Evolutionary conservation across 2,888 invertebrate genomes (phyloP).

Genomic region (Lepidocyrtinus sp.): DNA sequence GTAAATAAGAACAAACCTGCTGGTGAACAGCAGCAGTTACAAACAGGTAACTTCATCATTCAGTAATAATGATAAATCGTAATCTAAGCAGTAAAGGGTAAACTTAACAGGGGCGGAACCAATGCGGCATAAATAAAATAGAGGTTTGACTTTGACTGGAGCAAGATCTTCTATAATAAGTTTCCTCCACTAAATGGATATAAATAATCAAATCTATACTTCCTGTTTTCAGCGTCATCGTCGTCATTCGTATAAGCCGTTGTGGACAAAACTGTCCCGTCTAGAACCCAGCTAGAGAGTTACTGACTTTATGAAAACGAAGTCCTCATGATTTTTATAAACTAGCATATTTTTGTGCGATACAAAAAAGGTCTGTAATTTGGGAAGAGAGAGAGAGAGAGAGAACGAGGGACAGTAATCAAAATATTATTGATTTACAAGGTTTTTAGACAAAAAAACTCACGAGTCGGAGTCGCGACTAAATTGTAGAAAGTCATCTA

Average conservation of each 20-base stretch:
- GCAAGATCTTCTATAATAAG: no score
- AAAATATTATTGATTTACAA: conserved; percentile 37
- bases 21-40: conserved; percentile 51
- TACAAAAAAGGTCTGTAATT: neutral
- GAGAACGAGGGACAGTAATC: conserved; percentile 14
- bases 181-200: no score
- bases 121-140: no score
- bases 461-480: no score
- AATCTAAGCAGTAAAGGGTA: no score
- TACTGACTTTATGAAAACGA: neutral
- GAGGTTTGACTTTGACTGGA: no score
- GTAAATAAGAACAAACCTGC: conserved; percentile 33
- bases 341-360: neutral
- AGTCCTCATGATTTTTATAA: neutral
- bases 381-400: neutral
- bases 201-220: no score
- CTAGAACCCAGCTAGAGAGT: neutral
- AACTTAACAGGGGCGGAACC: no score
- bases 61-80: no score
- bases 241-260: neutral
- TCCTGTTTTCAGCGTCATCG: neutral
- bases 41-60: conserved; percentile 57
- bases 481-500: conserved; percentile 15
- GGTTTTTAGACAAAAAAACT: conserved; percentile 5
- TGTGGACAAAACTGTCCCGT: neutral